Conservation (phyloP, 2,888 invertebrate species). For the Tridacna crocea region DNA sequence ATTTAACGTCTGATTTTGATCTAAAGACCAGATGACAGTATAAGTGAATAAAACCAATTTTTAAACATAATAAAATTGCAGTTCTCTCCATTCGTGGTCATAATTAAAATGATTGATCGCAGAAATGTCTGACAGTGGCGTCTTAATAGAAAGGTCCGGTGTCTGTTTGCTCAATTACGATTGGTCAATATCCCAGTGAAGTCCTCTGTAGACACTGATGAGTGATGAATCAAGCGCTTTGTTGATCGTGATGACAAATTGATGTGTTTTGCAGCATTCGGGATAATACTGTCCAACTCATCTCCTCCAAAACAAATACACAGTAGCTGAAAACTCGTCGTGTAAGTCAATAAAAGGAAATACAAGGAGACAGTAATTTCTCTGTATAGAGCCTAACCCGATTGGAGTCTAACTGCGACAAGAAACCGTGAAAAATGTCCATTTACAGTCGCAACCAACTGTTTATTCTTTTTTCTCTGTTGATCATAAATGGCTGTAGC, state of each 20-base stretch:
- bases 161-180: slow-evolving; percentile 20
- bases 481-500: no score
- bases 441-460: no score
- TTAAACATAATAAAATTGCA: no score
- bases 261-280: not conserved
- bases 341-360: slow-evolving; percentile 17
- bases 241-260: slow-evolving; percentile 24
- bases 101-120: slow-evolving; percentile 2
- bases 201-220: slow-evolving; percentile 18
- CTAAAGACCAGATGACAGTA: no score
- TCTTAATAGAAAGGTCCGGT: slow-evolving; percentile 17
- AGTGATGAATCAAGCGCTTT: slow-evolving; percentile 1
- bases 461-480: no score
- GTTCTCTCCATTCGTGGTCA: no score
- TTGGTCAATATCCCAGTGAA: slow-evolving; percentile 21
- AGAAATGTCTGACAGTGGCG: not conserved
- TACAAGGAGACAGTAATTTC: no score
- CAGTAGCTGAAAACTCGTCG: not conserved
- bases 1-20: no score
- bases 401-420: no score
- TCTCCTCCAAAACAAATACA: slow-evolving; percentile 3
- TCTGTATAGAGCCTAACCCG: no score
- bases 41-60: no score
- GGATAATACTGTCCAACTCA: slow-evolving; percentile 2
- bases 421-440: no score